Percentiles rank a stretch among this genome's conserved stretches.
Evolutionary conservation across 2,113 vertebrate species (phyloP).

Genomic region (Vulpes ferrilata): DNA sequence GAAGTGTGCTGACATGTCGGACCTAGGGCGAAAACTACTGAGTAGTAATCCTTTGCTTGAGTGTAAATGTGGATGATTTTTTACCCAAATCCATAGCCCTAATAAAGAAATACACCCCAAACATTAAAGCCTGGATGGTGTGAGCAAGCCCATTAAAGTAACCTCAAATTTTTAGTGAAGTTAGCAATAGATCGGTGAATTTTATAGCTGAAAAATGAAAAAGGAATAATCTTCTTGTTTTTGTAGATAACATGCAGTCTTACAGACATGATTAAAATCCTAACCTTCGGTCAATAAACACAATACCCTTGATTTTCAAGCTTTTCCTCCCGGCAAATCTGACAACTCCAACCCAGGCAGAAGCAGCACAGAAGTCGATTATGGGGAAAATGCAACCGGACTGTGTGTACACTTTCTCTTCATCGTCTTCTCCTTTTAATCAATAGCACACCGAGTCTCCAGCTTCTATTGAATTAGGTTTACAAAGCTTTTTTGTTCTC

Average conservation of each 20-base stretch:
- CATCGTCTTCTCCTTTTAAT: conserved; percentile 81
- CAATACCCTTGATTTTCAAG: conserved; percentile 76
- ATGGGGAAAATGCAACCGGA: conserved; percentile 84
- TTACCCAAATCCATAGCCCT: background rate
- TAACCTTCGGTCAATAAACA: conserved; percentile 82
- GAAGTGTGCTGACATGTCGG: background rate
- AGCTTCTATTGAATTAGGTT: conserved; percentile 87
- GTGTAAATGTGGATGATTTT: background rate
- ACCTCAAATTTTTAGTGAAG: conserved; percentile 58
- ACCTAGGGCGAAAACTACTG: background rate
- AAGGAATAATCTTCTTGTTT: conserved; percentile 78
- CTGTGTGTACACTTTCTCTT: conserved; percentile 67
- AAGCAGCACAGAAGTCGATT: conserved; percentile 84
- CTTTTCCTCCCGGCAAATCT: conserved; percentile 79
- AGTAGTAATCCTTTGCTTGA: conserved; percentile 36
- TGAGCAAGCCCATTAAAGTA: conserved; percentile 42
- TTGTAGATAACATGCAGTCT: conserved; percentile 79
- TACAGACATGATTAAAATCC: conserved; percentile 81
- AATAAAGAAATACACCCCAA: background rate
- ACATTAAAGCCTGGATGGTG: conserved; percentile 8
- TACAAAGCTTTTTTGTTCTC: conserved; percentile 90
- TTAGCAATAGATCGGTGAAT: conserved; percentile 45
- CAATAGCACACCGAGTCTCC: conserved; percentile 82
- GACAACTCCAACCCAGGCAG: conserved; percentile 72
- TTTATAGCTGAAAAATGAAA: conserved; percentile 74